Conservation (phyloP, 37 sponge, comb jelly and placozoan genomes). For the Spongilla lacustris region DNA sequence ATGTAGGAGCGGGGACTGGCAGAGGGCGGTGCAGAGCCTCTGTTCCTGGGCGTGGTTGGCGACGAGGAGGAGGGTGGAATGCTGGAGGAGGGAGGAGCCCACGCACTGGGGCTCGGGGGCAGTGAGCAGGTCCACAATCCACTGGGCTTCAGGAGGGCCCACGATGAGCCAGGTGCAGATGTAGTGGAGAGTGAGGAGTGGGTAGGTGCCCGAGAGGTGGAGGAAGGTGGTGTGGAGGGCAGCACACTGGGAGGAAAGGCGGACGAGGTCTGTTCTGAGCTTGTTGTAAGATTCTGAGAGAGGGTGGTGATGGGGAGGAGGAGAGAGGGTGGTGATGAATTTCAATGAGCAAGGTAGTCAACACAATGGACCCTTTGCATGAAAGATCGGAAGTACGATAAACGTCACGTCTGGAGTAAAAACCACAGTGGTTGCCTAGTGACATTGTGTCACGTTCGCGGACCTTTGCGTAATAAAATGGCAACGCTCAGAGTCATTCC, state of each 20-base stretch:
- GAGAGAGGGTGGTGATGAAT: not conserved
- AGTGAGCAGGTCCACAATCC: not conserved
- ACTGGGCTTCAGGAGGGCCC: not conserved
- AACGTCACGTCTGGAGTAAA: too few relatives aligned
- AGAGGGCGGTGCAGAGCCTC: not conserved
- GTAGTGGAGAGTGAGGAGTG: slow-evolving; percentile 49
- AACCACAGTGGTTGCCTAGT: too few relatives aligned
- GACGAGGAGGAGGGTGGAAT: slow-evolving; percentile 4
- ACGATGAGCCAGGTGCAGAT: not conserved
- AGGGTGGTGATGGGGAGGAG: not conserved
- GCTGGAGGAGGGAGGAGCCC: slow-evolving; percentile 11
- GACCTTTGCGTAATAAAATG: too few relatives aligned
- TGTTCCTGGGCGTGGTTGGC: not conserved
- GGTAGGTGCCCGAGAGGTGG: slow-evolving; percentile 11
- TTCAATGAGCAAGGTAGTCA: too few relatives aligned
- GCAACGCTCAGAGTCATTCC: too few relatives aligned
- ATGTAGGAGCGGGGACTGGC: slow-evolving; percentile 11
- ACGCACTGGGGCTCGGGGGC: too few relatives aligned
- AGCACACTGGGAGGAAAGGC: not conserved
- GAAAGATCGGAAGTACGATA: too few relatives aligned
- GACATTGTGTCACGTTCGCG: too few relatives aligned
- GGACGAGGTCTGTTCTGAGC: slow-evolving; percentile 2
- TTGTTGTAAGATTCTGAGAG: not conserved
- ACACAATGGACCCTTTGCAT: too few relatives aligned
- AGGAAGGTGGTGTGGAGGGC: slow-evolving; percentile 14